Base-by-base conservation (phyloP, 2,888 invertebrate genomes). In the Netelia melanura region DNA sequence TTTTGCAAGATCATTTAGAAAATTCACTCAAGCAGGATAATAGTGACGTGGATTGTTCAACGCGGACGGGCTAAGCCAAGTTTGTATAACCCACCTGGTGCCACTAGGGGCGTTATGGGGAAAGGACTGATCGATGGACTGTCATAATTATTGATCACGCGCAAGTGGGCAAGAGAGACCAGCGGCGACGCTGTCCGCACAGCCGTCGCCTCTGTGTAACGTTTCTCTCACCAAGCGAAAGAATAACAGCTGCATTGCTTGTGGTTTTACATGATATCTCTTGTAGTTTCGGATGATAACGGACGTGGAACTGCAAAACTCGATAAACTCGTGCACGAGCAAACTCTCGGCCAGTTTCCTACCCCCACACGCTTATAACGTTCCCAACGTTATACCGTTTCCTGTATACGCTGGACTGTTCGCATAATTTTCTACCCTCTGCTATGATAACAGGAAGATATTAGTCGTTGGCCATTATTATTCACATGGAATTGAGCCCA, bases 141-240 rank as follows among this genome's bases (percentile, higher is more conserved):
- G 84, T 84, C 86, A 81, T 83, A 71, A 86, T 84, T 87, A 87
- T 84, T 86, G 86, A 87, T 87, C 77, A 64, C 70, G 52, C 64
- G 52, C 30, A 6, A 65, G 77, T 38, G 62, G 62, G 75, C 52
- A 54, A 52, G 52, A 67, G 56, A 61, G 25, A 54, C 43, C 67
- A 58, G 17, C 64, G 67, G 74, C 25, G 72, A 64, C 52, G 67
- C 8, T 64, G 80, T 64, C 52, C 43, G 67, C 54, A 10, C 76
- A 85, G 80, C 76, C 72, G 83, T 76, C 67, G 54, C 72, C 38
- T 38, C 38, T 38, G 38, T 56, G 17, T 17, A 56, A 23, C 38
- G 10, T 52, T 21, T 52, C 77, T 52, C 75, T 75, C 74, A 52
- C 14, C 30, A 58, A 14, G 68, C 17, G 62, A 62, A 81, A 68